Base-by-base conservation (phyloP, 1,140 invertebrate species). In the Drosophila kurseongensis region DNA sequence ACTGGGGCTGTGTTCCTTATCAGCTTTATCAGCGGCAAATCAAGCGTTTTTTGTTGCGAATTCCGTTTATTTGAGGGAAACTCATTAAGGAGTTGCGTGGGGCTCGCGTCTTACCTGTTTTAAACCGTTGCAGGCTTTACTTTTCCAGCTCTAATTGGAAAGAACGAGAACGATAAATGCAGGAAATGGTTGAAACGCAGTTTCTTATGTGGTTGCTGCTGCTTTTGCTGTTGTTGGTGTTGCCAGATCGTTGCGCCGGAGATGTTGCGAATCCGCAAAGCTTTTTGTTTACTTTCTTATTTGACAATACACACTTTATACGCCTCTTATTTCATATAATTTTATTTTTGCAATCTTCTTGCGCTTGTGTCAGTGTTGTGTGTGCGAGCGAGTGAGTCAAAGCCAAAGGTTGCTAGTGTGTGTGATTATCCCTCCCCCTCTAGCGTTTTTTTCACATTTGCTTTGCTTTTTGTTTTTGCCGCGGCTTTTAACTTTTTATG, bases 101-200 rank as follows among this genome's bases (percentile, higher is more conserved):
- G 45, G 52, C 50, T 32, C 23, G 50, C 23, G 68, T 71, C 66
- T 56, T 29, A 29, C 38, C 66, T 48, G 36, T 27, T 35, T 2
- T 35, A 51, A 27, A 14, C 40, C 38, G 38, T 68, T 16, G 23
- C 47, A 16, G 44, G 13, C 18, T 29, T 12, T 36, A 16, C 32
- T 52, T 52, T 35, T 18, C 14, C 50, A 52, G 50, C 47, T 23
- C 45, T 50, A 51, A 36, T 51, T 44, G 61, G 55, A 57, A 44
- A 44, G 56, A 45, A 38, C 18, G 52, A 71, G 35, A 71, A 71
- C 55, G 47, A 48, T 35, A 42, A 58, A 36, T 47, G 68, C 52
- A 71, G 68, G 68, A 72, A 72, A 72, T 41, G 38, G 79, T 80
- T 85, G 67, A 77, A 89, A 88, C 83, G 84, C 83, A 88, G 83